These are phyloP conservation scores for Augiades crinisus DNA, from an alignment of 2,888 invertebrate species.

Conservation along the genomic window DNA sequence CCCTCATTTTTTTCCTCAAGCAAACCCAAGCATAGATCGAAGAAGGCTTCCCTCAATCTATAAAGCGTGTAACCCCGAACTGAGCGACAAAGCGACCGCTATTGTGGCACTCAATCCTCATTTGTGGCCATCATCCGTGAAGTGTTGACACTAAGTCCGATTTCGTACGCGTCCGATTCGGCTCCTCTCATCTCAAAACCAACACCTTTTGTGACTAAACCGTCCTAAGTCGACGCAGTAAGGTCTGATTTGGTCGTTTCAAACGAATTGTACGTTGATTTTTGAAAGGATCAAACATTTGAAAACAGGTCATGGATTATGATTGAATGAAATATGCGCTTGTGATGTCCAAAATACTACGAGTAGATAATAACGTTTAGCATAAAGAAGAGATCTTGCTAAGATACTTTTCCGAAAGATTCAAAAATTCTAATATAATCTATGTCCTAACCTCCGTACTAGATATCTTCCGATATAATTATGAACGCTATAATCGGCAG, in stretches of 20 bases:
- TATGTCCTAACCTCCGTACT: no score
- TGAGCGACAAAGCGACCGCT: slow-evolving; percentile 33
- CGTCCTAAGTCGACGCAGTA: slow-evolving; percentile 31
- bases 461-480: no score
- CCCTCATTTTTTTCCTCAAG: background rate
- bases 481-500: no score
- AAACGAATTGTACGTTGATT: background rate
- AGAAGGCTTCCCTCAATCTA: background rate
- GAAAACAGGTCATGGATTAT: background rate
- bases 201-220: background rate
- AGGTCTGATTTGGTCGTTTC: slow-evolving; percentile 34
- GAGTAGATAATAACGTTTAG: no score
- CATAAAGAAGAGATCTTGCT: no score
- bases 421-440: no score
- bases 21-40: background rate
- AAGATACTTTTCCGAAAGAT: no score
- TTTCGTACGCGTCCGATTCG: slow-evolving; percentile 67
- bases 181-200: slow-evolving; percentile 54
- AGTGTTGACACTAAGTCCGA: slow-evolving; percentile 78
- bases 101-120: slow-evolving; percentile 40
- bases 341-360: no score
- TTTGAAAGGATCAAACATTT: background rate
- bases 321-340: no score
- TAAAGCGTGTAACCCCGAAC: slow-evolving; percentile 50
- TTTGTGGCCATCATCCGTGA: slow-evolving; percentile 58